Conservation (phyloP, 1,140 invertebrate genomes). For the Mactra quadrangularis region DNA sequence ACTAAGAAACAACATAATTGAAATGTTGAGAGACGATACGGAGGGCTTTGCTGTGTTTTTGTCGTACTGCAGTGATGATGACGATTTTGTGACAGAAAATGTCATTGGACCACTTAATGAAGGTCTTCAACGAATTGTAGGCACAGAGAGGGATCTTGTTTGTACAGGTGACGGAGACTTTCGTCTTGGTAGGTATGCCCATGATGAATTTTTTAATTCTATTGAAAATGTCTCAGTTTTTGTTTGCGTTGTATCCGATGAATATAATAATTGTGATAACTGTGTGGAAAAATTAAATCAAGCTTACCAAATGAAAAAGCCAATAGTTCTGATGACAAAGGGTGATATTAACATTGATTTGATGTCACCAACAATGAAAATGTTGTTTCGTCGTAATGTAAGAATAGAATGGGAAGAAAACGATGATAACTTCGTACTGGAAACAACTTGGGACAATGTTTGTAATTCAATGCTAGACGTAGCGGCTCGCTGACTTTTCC, state of each 20-base stretch:
- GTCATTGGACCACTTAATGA: background rate
- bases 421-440: background rate
- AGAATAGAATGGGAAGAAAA: background rate
- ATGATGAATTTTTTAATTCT: background rate
- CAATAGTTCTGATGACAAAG: background rate
- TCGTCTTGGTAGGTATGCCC: background rate
- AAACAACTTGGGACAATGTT: slow-evolving; percentile 3
- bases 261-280: background rate
- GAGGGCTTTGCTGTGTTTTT: background rate
- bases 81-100: background rate
- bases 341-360: background rate
- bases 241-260: background rate
- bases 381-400: background rate
- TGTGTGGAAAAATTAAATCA: background rate
- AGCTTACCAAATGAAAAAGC: background rate
- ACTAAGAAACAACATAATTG: background rate
- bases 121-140: background rate
- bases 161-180: background rate
- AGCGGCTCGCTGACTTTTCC: too few relatives aligned
- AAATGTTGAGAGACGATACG: background rate
- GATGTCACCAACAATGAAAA: background rate
- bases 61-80: slow-evolving; percentile 1
- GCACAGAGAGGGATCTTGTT: background rate
- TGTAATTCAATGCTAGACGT: background rate
- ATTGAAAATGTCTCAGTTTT: background rate